Percentiles rank a stretch among this genome's conserved stretches.
Conservation (phyloP, 2,888 invertebrate genomes). For the Acanthacorydalis orientalis region DNA sequence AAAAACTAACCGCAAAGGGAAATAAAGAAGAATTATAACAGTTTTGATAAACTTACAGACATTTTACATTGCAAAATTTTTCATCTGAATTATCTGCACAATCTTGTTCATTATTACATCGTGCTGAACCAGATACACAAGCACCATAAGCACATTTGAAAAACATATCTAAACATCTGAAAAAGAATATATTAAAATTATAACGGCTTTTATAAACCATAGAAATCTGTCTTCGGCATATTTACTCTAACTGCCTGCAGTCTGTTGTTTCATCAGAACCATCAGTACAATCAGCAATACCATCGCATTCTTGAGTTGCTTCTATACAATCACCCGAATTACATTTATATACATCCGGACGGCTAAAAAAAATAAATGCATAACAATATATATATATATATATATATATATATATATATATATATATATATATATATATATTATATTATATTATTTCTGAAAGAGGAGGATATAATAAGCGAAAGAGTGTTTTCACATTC, state of each 20-base stretch:
- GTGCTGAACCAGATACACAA: slow-evolving; percentile 35
- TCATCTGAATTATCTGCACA: slow-evolving; percentile 31
- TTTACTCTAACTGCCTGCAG: neutral
- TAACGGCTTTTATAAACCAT: too few species aligned
- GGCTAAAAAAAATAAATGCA: neutral
- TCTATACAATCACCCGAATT: slow-evolving; percentile 8
- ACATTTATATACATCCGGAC: slow-evolving; percentile 5
- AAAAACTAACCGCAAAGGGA: neutral
- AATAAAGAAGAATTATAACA: neutral
- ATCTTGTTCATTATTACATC: slow-evolving; percentile 28
- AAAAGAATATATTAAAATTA: slow-evolving; percentile 14
- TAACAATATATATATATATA: too few species aligned
- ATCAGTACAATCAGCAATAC: slow-evolving; percentile 13
- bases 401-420: too few species aligned
- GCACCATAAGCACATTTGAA: slow-evolving; percentile 46
- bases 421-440: too few species aligned
- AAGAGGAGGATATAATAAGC: too few species aligned
- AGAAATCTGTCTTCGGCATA: too few species aligned
- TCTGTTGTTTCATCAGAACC: slow-evolving; percentile 13
- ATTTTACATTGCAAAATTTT: neutral
- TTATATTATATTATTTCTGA: too few species aligned
- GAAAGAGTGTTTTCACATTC: too few species aligned
- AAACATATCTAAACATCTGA: slow-evolving; percentile 25
- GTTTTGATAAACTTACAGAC: too few species aligned
- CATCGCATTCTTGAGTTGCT: slow-evolving; percentile 12